A percentile compares a stretch with the other conserved stretches of the same genome.
These are phyloP conservation scores for Scalopus aquaticus DNA, from an alignment of 2,113 vertebrate genomes.

Conservation along the genomic window DNA sequence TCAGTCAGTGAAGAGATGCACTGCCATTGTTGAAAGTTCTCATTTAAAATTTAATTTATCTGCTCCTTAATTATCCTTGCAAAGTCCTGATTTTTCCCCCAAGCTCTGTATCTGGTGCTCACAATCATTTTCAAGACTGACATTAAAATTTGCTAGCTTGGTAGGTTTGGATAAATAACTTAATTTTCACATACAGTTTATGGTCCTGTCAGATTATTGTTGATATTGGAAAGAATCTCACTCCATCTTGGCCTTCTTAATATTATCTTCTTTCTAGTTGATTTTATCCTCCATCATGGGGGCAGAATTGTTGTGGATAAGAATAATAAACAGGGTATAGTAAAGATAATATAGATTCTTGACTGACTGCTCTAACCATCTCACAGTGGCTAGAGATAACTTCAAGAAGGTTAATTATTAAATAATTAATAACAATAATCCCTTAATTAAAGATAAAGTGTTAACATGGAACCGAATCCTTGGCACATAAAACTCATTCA, in stretches of 20 bases:
- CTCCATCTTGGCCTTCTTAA: not conserved
- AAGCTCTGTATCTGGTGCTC: slow-evolving; percentile 6
- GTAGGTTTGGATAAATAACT: not conserved
- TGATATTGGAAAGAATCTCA: not conserved
- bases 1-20: not conserved
- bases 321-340: not conserved
- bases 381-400: not conserved
- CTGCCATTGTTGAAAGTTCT: not conserved
- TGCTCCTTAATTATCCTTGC: slow-evolving; percentile 13
- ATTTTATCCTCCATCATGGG: slow-evolving; percentile 8
- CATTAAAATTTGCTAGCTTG: slow-evolving; percentile 33
- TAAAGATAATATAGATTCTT: slow-evolving; percentile 23
- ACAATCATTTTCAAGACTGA: slow-evolving; percentile 31
- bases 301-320: not conserved
- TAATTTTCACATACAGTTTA: slow-evolving; percentile 23
- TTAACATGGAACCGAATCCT: not conserved
- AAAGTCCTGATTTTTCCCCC: not conserved
- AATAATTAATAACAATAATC: slow-evolving; percentile 43
- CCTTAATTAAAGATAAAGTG: slow-evolving; percentile 23
- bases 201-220: not conserved
- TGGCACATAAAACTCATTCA: not conserved
- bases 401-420: slow-evolving; percentile 42
- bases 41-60: slow-evolving; percentile 42
- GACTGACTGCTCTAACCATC: not conserved
- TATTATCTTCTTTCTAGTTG: not conserved